These are phyloP conservation scores for Odontophorus gujanensis DNA, from an alignment of 2,113 vertebrate species.

Conservation along the genomic window DNA sequence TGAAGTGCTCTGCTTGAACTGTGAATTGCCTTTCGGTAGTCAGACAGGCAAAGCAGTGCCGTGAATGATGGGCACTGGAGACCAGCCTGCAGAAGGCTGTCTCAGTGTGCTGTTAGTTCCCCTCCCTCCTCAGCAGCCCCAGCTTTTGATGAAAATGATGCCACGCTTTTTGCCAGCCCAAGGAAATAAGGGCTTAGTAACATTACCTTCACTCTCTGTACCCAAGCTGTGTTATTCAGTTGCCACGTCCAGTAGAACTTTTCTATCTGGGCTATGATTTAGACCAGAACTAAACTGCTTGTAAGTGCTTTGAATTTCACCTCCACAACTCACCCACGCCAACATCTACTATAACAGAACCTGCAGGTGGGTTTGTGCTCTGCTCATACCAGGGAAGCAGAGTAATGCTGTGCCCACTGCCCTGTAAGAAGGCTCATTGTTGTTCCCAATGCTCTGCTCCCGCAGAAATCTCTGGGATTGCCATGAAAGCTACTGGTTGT, in stretches of 20 bases:
- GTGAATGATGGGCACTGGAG: background rate
- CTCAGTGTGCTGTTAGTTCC: constrained; percentile 9
- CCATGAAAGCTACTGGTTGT: background rate
- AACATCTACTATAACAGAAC: background rate
- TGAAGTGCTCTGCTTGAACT: background rate
- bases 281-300: background rate
- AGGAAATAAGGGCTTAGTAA: constrained; percentile 15
- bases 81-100: background rate
- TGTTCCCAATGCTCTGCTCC: background rate
- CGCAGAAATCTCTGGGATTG: background rate
- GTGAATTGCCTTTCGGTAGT: background rate
- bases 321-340: background rate
- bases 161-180: background rate
- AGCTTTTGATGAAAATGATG: constrained; percentile 17
- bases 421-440: background rate
- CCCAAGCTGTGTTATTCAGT: constrained; percentile 12
- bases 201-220: background rate
- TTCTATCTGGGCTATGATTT: constrained; percentile 40
- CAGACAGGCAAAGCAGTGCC: background rate
- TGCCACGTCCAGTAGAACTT: constrained; percentile 9
- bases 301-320: constrained; percentile 10
- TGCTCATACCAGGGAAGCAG: background rate
- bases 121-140: background rate
- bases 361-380: background rate
- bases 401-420: rapidly evolving